Base-by-base conservation (phyloP, 2,888 invertebrate genomes). In the Drosophila pegasa region DNA sequence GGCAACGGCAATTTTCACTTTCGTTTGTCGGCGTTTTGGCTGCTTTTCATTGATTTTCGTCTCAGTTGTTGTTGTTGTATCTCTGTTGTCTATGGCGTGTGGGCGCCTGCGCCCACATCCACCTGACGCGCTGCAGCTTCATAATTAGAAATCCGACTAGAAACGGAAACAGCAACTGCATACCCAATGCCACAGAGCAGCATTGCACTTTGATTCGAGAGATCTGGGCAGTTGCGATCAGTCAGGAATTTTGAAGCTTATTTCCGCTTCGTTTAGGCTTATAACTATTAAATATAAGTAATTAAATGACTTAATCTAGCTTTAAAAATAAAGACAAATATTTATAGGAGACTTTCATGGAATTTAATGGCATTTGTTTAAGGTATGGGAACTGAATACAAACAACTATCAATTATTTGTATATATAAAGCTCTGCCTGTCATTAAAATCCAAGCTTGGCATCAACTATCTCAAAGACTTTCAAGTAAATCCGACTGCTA, bases 1-100 rank as follows among this genome's bases (percentile, higher is more conserved):
- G 48, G 41, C 58, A 55, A 51, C 38, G 22, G 51, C 38, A 62
- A 63, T 51, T 69, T 78, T 78, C 64, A 75, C 70, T 76, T 76
- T 76, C 70, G 64, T 78, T 75, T 74, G 57, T 71, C 65, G 58
- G 37, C 61, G 25, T 56, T 58, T 57, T 57, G 29, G 60, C 54
- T 27, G 29, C 29, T 31, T 41, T 54, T 40, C 16, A 40, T 41
- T 58, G 43, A 43, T 52, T 68, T 58, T 57, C 20, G 10, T 45
- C 35, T 27, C 38, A 43, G 20, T 14, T 54, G 48, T 8, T 48
- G 20, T 3, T 29, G 27, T 18, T 29, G 12, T 7, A 2, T 25
- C 27, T 14, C n/a, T 41, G 22, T 25, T 57, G 33, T 41, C 45
- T 14, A 14, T 43, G 18, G 41, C 35, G 57, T 41, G 73, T 67